A percentile compares a stretch with the other conserved stretches of the same genome.
phyloP scores from a whole-genome alignment of 2,797 vertebrate genomes.

The Simalia tracyae region DNA sequence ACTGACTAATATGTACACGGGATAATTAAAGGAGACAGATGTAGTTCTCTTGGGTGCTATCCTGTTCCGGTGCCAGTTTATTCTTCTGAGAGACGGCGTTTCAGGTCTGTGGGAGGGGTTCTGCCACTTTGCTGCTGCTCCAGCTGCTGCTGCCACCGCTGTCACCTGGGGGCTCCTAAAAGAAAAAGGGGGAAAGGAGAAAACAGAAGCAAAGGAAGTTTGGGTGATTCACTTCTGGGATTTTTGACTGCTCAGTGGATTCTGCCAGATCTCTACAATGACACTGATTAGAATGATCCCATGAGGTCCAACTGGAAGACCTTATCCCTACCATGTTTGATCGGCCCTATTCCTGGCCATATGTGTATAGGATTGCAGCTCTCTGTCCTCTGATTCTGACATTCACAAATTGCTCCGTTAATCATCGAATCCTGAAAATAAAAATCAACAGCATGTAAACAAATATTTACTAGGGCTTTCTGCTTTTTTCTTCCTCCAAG shows the following conservation, averaged over 20 bases:
- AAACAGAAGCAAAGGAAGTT: background rate
- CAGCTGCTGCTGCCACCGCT: background rate
- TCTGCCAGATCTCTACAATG: background rate
- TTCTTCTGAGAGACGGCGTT: conserved; percentile 12
- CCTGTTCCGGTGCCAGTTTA: conserved; percentile 9
- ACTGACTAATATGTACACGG: conserved; percentile 31
- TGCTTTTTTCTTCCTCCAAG: background rate
- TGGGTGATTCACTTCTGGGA: background rate
- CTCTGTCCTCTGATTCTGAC: background rate
- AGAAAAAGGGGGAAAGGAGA: background rate
- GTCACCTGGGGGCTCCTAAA: conserved; percentile 30
- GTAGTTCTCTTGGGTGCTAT: conserved; percentile 32
- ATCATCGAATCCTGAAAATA: background rate
- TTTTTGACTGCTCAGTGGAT: background rate
- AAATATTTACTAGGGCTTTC: background rate
- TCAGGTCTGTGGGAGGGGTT: conserved; percentile 23
- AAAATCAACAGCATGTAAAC: background rate
- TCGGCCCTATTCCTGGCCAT: background rate
- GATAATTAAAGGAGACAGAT: conserved; percentile 37
- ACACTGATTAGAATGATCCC: background rate
- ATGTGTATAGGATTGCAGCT: background rate
- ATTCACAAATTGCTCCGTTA: background rate
- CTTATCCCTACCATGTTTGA: background rate
- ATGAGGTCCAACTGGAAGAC: background rate
- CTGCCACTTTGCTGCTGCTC: conserved; percentile 21